phyloP scores from a whole-genome alignment of 1,140 invertebrate species.

The Drosophila sechellia region DNA sequence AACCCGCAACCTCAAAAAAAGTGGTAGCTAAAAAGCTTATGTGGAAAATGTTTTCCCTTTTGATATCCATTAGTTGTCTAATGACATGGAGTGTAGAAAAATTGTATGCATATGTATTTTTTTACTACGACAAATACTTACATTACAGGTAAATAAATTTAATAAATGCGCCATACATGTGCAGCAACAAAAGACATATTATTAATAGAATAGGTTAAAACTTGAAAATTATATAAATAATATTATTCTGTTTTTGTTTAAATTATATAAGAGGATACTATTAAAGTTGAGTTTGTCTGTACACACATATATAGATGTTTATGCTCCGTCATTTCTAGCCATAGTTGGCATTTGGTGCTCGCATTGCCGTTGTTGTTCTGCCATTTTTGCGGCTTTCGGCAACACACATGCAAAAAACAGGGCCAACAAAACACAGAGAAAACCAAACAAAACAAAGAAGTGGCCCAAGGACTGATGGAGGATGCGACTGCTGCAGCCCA shows the following conservation, averaged over 20 bases:
- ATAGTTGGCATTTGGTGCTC: slow-evolving; percentile 26
- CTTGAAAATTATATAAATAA: background rate
- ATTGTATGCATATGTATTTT: background rate
- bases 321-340: slow-evolving; percentile 39
- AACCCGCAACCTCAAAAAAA: slow-evolving; percentile 18
- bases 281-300: background rate
- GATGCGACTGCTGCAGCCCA: slow-evolving; percentile 60
- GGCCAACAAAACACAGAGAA: slow-evolving; percentile 9
- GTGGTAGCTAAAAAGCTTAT: slow-evolving; percentile 41
- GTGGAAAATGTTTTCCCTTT: slow-evolving; percentile 31
- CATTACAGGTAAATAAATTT: no score
- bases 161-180: no score
- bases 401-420: slow-evolving; percentile 49
- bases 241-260: background rate
- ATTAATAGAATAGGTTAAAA: background rate
- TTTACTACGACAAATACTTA: background rate
- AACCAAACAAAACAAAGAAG: slow-evolving; percentile 38
- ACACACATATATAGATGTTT: background rate
- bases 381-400: slow-evolving; percentile 71
- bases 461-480: slow-evolving; percentile 74
- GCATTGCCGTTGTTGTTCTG: slow-evolving; percentile 53
- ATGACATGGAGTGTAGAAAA: background rate
- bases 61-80: background rate
- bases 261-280: background rate
- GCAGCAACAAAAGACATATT: no score